These are phyloP conservation scores for Sesamia inferens DNA, from an alignment of 2,888 invertebrate species.

Conservation along the genomic window DNA sequence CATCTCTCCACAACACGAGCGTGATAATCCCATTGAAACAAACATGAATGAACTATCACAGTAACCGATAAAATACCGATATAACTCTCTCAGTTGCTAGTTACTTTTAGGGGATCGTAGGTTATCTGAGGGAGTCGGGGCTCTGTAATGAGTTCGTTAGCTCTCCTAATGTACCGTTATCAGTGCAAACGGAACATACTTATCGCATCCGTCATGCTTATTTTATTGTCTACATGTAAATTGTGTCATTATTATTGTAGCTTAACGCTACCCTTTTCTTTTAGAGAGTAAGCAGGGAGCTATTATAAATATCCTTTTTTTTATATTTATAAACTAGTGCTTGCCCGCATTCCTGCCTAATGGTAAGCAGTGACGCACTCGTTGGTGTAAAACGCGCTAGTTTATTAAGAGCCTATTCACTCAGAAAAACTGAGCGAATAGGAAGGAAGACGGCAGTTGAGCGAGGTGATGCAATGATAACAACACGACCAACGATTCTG, in stretches of 20 bases:
- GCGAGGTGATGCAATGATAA: no score
- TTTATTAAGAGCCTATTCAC: no score
- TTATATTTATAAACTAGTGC: no score
- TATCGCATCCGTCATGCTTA: constrained; percentile 82
- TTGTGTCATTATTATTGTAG: constrained; percentile 64
- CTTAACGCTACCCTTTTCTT: constrained; percentile 53
- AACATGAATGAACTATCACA: constrained; percentile 41
- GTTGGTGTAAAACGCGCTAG: no score
- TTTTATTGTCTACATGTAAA: constrained; percentile 60
- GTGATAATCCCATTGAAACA: constrained; percentile 15
- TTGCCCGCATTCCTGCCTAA: no score
- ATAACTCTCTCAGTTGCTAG: constrained; percentile 59
- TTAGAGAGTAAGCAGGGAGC: constrained; percentile 23
- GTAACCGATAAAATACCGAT: constrained; percentile 20
- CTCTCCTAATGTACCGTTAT: constrained; percentile 83
- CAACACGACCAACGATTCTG: no score
- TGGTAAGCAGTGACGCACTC: no score
- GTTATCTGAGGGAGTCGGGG: constrained; percentile 72
- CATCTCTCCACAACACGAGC: not conserved
- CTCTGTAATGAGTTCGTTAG: constrained; percentile 81
- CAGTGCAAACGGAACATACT: constrained; percentile 82
- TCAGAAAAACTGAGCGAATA: no score
- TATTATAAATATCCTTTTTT: not conserved
- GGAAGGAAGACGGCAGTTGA: no score
- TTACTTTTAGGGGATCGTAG: constrained; percentile 73